Base-by-base conservation (phyloP, 1,140 invertebrate species). In the Philotrypesis tridentata region DNA sequence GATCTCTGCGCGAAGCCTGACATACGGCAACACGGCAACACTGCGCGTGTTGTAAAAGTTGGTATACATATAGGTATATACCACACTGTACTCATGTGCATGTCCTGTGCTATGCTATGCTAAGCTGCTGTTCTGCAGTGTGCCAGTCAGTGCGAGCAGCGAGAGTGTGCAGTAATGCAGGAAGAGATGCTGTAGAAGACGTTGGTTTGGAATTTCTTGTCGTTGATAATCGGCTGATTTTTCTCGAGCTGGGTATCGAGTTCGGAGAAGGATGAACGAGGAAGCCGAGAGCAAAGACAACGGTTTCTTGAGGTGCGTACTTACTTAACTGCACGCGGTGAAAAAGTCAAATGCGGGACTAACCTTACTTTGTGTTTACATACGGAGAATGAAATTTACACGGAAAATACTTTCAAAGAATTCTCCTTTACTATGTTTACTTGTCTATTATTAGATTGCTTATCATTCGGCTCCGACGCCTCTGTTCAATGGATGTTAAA, bases 341-440 rank as follows among this genome's bases (percentile, higher is more conserved):
- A 43, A 74, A 55, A 61, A 14, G 25, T 31, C 23, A 68, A 72
- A 31, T 60, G 48, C 25, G 9, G 25, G 21, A 33, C 67, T 81
- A 75, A 81, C 72, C 72, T 80, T 70, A 80, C 21, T 74, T 63
- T 74, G 11, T 80, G n/a, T 48, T 80, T 65, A 63, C 25, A 74
- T 55, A 55, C 21, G 48, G 48, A n/a, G 6, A 55, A 55, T 21
- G 17, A 7, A 55, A n/a, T n/a, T 55, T n/a, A 43, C 4, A 14
- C 9, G 12, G 40, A 14, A 43, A 43, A 43, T 43, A 17, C 40
- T 43, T 43, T 14, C 3, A 5, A 14, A 43, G 12, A 14, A 43
- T 43, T 43, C 17, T 11, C 17, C 17, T 14, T 43, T 43, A 43
- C 0, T 1, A 43, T 14, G 17, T 6, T 55, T 55, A n/a, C n/a